phyloP scores from a whole-genome alignment of 2,797 vertebrate species.

The Cyprinella venusta region DNA sequence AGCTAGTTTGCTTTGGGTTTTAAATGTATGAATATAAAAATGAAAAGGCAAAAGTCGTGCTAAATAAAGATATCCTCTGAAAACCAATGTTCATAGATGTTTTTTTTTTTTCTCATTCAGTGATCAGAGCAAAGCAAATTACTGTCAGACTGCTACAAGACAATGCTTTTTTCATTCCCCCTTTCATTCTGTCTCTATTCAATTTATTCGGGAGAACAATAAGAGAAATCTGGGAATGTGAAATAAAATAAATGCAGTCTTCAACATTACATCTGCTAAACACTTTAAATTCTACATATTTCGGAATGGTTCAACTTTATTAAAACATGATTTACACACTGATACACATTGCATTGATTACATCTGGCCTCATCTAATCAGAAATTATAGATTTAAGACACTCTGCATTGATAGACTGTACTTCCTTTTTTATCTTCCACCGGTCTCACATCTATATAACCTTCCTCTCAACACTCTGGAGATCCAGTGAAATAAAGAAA shows the following conservation, averaged over 20 bases:
- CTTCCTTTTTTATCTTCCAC: not conserved
- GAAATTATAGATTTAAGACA: not conserved
- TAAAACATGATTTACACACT: not conserved
- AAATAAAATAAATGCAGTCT: not conserved
- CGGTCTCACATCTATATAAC: not conserved
- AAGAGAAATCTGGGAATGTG: not conserved
- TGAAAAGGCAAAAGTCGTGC: not conserved
- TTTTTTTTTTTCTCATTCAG: not conserved
- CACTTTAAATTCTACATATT: not conserved
- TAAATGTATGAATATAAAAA: not conserved
- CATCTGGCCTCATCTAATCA: not conserved
- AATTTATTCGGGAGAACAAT: too few relatives aligned
- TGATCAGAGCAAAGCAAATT: not conserved
- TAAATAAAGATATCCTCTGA: constrained; percentile 1
- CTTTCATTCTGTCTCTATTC: not conserved
- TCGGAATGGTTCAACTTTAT: not conserved
- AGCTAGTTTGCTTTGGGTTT: not conserved
- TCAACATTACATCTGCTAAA: not conserved
- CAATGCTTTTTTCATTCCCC: not conserved
- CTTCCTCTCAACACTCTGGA: constrained; percentile 3
- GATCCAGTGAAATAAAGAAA: not conserved
- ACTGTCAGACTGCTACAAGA: not conserved
- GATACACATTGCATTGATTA: not conserved
- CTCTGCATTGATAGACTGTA: not conserved
- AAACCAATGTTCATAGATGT: not conserved